Evolutionary conservation across 2,113 vertebrate species (phyloP).

Genomic region (Oncorhynchus tshawytscha): DNA sequence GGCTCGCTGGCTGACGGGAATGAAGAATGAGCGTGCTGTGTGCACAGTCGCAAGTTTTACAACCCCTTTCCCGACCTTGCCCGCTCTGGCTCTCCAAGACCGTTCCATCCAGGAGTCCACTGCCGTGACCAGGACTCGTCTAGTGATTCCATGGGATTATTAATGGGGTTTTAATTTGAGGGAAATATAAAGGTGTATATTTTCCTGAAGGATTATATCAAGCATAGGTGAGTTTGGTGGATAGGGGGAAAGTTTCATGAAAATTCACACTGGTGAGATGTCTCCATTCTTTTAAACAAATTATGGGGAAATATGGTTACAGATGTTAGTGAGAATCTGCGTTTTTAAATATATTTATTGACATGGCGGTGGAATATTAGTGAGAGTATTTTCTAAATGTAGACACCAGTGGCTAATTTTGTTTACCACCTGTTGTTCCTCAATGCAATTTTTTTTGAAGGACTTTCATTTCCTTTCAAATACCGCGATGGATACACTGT

Average conservation of each 20-base stretch:
- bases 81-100: constrained; percentile 35
- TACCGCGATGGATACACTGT: too few relatives aligned
- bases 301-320: neutral
- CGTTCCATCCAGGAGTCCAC: constrained; percentile 41
- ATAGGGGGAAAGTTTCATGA: neutral
- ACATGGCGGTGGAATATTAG: too few relatives aligned
- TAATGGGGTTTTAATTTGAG: constrained; percentile 52
- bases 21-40: constrained; percentile 66
- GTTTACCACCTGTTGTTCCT: neutral
- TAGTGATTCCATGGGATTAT: constrained; percentile 61
- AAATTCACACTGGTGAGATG: neutral
- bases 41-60: constrained; percentile 31
- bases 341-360: too few relatives aligned
- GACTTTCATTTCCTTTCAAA: neutral
- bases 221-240: constrained; percentile 10
- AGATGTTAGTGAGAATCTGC: too few relatives aligned
- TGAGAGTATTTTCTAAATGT: neutral
- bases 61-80: constrained; percentile 42
- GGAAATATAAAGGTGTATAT: constrained; percentile 38
- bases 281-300: neutral
- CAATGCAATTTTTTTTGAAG: neutral
- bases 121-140: constrained; percentile 48
- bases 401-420: neutral
- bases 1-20: constrained; percentile 58
- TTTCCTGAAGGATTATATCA: constrained; percentile 28